Evolutionary conservation across 2,888 invertebrate genomes (phyloP).

Genomic region (Netelia inedita): DNA sequence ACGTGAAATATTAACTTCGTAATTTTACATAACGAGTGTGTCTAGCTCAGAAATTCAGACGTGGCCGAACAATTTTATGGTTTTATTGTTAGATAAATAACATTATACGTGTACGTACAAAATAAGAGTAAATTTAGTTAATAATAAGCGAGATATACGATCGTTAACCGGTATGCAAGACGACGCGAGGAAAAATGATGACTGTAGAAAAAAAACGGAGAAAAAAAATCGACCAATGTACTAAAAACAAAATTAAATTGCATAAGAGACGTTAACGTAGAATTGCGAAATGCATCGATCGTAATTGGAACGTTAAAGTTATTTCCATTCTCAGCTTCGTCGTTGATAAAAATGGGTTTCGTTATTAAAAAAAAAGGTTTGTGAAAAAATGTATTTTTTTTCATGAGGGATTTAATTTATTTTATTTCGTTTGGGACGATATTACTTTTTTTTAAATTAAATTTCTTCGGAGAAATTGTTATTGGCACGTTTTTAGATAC

Average conservation of each 20-base stretch:
- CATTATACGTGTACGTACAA: not conserved
- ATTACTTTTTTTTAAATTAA: too few species aligned
- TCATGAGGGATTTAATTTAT: too few species aligned
- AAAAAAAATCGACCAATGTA: not conserved
- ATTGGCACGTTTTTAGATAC: too few species aligned
- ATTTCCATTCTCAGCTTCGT: not conserved
- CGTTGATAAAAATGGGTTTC: too few species aligned
- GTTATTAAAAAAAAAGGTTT: too few species aligned
- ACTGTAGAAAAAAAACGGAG: not conserved
- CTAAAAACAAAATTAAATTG: constrained; percentile 1
- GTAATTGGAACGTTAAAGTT: not conserved
- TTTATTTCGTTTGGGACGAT: too few species aligned
- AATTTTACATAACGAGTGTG: constrained; percentile 29
- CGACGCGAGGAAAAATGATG: not conserved
- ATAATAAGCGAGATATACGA: constrained; percentile 2
- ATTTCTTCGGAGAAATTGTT: too few species aligned
- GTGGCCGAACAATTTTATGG: not conserved
- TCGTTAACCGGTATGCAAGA: not conserved
- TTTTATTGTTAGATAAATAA: not conserved
- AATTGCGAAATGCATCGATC: constrained; percentile 1
- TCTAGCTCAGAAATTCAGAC: not conserved
- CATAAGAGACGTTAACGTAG: not conserved
- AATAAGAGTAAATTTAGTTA: constrained; percentile 14
- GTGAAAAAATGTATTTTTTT: too few species aligned
- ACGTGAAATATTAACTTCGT: constrained; percentile 20